These are phyloP conservation scores for Scaptomyza graminum DNA, from an alignment of 1,140 invertebrate genomes.

Conservation along the genomic window DNA sequence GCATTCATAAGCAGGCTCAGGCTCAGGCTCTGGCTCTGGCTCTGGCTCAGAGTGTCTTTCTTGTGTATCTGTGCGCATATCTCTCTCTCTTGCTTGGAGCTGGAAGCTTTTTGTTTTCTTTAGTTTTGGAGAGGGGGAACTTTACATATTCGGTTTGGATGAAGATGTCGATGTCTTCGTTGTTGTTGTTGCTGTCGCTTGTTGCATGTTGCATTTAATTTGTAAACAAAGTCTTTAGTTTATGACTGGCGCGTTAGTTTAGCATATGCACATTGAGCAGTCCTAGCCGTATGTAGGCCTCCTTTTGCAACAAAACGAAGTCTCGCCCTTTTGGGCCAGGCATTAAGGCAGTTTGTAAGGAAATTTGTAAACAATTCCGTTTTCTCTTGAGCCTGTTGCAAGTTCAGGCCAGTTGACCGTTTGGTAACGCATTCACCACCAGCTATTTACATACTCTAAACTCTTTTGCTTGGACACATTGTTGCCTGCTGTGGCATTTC, in stretches of 20 bases:
- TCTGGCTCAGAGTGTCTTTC: neutral
- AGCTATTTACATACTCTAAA: conserved; percentile 55
- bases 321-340: conserved; percentile 12
- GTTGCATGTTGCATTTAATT: conserved; percentile 81
- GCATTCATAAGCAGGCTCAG: conserved; percentile 65
- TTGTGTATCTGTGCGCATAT: conserved; percentile 48
- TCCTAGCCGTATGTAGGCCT: too few species aligned
- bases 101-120: neutral
- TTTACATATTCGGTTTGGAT: conserved; percentile 49
- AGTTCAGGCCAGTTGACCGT: conserved; percentile 2
- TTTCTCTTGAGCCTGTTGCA: conserved; percentile 13
- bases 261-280: conserved; percentile 72
- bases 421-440: conserved; percentile 53
- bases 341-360: conserved; percentile 61
- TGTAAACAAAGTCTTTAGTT: conserved; percentile 83
- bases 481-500: conserved; percentile 41
- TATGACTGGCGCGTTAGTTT: conserved; percentile 79
- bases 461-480: neutral
- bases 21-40: neutral
- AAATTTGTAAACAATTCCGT: conserved; percentile 81
- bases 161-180: conserved; percentile 51
- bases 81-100: neutral
- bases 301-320: neutral
- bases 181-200: conserved; percentile 54
- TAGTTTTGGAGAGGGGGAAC: neutral